A percentile compares a stretch with the other conserved stretches of the same genome.
Conservation (phyloP, 2,888 invertebrate genomes). For the Polydrusus tereticollis region DNA sequence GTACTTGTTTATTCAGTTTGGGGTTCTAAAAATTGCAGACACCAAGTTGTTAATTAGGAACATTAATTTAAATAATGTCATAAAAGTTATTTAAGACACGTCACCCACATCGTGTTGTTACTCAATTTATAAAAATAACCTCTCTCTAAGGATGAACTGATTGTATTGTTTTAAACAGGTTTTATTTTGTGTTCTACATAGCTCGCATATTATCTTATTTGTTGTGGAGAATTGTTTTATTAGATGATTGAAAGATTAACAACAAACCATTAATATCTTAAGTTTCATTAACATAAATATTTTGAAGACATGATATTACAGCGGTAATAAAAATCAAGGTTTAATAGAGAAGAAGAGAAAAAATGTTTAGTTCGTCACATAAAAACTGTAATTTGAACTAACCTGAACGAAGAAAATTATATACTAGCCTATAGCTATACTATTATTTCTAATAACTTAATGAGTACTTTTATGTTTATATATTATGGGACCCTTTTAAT, state of each 20-base stretch:
- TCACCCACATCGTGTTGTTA: neutral
- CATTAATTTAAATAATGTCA: neutral
- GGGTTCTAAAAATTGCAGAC: neutral
- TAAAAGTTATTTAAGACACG: neutral
- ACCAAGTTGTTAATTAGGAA: neutral
- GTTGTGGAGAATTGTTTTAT: neutral
- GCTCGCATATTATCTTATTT: neutral
- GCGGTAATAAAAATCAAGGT: too few relatives aligned
- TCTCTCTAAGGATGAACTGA: neutral
- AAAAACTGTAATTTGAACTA: too few relatives aligned
- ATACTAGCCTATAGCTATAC: too few relatives aligned
- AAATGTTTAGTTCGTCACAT: too few relatives aligned
- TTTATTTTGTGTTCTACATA: slow-evolving; percentile 1
- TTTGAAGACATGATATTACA: neutral
- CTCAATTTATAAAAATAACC: neutral
- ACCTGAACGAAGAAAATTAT: too few relatives aligned
- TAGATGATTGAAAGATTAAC: slow-evolving; percentile 1
- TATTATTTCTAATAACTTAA: too few relatives aligned
- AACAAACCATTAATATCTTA: neutral
- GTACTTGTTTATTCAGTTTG: too few relatives aligned
- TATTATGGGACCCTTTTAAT: too few relatives aligned
- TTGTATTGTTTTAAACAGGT: slow-evolving; percentile 9
- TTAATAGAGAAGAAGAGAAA: too few relatives aligned
- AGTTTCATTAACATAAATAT: neutral
- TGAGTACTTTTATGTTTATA: too few relatives aligned